phyloP scores from a whole-genome alignment of 2,797 vertebrate species.

The Mico argentatus region DNA sequence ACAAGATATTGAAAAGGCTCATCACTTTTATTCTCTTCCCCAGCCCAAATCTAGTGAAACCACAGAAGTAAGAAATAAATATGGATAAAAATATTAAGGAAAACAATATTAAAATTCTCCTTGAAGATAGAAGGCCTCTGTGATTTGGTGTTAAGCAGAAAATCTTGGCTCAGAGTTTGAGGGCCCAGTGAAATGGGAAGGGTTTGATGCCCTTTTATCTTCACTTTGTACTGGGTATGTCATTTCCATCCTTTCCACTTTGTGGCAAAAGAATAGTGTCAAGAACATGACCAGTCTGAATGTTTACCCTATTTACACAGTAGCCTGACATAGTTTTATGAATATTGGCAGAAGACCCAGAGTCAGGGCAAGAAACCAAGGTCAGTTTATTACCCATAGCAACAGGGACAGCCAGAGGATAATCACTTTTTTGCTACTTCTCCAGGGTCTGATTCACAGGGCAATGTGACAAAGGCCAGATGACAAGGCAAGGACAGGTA shows the following conservation, averaged over 20 bases:
- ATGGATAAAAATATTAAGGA: not conserved
- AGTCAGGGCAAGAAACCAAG: not conserved
- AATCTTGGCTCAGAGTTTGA: not conserved
- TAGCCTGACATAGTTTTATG: not conserved
- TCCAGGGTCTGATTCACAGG: not conserved
- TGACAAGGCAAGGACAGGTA: too few relatives aligned
- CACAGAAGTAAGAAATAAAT: not conserved
- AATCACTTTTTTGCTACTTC: not conserved
- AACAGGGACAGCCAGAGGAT: not conserved
- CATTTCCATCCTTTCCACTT: not conserved
- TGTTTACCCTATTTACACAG: too few relatives aligned
- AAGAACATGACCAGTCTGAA: not conserved
- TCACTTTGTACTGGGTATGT: too few relatives aligned
- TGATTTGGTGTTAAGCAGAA: not conserved
- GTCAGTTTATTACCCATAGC: not conserved
- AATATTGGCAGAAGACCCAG: not conserved
- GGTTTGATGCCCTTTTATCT: not conserved
- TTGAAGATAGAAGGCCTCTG: not conserved
- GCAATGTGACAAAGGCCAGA: not conserved
- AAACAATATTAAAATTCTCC: not conserved
- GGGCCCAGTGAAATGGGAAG: fast-evolving
- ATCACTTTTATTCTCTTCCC: not conserved
- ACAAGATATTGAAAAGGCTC: not conserved
- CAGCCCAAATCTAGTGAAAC: not conserved
- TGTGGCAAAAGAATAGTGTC: not conserved